These are phyloP conservation scores for Fregetta grallaria DNA, from an alignment of 2,113 vertebrate genomes.

Conservation along the genomic window DNA sequence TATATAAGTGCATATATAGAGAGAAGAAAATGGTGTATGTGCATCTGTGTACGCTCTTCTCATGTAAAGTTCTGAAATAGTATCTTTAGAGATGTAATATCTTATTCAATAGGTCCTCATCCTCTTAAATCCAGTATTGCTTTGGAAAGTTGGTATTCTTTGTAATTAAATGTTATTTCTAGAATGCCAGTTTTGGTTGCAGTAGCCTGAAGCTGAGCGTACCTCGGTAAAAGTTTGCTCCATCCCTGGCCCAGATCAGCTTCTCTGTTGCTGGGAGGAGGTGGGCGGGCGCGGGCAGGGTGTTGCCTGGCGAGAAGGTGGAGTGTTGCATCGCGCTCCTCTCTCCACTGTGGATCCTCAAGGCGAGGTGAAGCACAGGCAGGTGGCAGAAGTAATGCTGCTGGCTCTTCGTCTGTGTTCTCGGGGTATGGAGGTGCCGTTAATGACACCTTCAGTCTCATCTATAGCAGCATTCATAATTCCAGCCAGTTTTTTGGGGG, in stretches of 20 bases:
- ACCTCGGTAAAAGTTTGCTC: rapidly evolving
- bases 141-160: rapidly evolving
- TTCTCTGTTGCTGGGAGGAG: neutral
- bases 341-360: neutral
- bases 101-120: rapidly evolving
- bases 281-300: too few species aligned
- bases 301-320: rapidly evolving
- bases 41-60: neutral
- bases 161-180: rapidly evolving
- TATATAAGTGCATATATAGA: neutral
- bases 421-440: rapidly evolving
- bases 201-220: neutral
- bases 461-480: neutral
- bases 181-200: rapidly evolving
- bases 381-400: neutral
- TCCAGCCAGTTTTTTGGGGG: rapidly evolving
- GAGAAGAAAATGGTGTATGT: neutral
- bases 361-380: neutral
- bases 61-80: neutral
- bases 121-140: neutral
- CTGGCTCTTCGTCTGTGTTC: neutral
- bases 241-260: neutral
- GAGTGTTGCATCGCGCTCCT: neutral
- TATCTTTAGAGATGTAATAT: neutral
- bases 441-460: neutral